A percentile compares a stretch with the other conserved stretches of the same genome.
Conservation (phyloP, 1,140 invertebrate species). For the Conus betulinus region DNA sequence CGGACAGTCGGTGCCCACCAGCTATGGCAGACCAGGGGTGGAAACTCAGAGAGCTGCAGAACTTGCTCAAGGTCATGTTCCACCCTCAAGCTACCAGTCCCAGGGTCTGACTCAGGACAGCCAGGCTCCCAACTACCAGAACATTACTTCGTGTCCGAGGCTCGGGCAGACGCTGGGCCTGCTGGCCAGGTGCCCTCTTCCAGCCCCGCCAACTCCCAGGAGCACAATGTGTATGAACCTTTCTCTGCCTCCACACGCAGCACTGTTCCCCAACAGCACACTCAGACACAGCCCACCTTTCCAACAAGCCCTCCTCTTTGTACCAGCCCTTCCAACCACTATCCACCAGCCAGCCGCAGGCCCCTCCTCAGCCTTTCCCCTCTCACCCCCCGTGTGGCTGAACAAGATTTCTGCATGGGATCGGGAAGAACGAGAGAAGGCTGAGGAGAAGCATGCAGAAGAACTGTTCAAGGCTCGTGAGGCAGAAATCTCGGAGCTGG, state of each 20-base stretch:
- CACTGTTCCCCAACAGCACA: background rate
- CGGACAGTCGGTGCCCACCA: background rate
- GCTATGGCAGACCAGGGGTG: background rate
- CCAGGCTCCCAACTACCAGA: conserved; percentile 66
- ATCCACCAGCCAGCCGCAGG: conserved; percentile 18
- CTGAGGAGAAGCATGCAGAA: conserved; percentile 62
- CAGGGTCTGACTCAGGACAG: conserved; percentile 40
- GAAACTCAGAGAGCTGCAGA: background rate
- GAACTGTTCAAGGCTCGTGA: conserved; percentile 60
- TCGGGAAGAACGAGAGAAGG: conserved; percentile 68
- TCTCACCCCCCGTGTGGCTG: conserved; percentile 24
- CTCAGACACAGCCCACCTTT: background rate
- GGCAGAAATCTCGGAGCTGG: conserved; percentile 67
- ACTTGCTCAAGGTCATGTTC: background rate
- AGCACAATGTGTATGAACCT: conserved; percentile 60
- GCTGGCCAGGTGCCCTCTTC: conserved; percentile 45
- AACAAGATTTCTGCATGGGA: conserved; percentile 68
- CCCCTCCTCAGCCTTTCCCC: conserved; percentile 41
- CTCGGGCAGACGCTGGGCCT: conserved; percentile 41
- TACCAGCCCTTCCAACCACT: conserved; percentile 23
- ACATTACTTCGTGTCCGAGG: conserved; percentile 56
- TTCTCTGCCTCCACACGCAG: conserved; percentile 45
- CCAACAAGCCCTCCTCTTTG: background rate
- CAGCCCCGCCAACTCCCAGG: conserved; percentile 30
- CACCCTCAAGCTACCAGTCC: background rate